Base-by-base conservation (phyloP, 2,888 invertebrate species). In the Nowickia ferox region DNA sequence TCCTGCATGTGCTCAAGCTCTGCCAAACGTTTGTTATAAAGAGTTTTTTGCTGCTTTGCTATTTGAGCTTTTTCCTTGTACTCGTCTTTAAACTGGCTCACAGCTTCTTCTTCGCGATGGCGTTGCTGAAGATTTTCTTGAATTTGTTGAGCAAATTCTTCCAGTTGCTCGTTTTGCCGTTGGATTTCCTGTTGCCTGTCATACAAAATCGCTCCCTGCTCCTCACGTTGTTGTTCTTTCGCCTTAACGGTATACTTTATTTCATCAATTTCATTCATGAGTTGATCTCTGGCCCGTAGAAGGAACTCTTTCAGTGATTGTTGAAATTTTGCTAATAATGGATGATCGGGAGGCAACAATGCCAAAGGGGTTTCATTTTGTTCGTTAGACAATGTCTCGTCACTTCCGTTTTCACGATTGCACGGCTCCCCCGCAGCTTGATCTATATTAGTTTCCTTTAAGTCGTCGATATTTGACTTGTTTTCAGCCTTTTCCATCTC, bases 281-380 rank as follows among this genome's bases (percentile, higher is more conserved):
- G 93, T 76, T 95, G 94, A 22, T 94, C 93, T 89, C 96, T 95
- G 86, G 96, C 95, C 75, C 94, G 94, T 63, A 94, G 89, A 0
- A 97, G 93, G 91, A 96, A 96, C 53, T 94, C 93, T 88, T 94
- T 95, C 2, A 97, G 93, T 0, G 96, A 94, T 85, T 94, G 93
- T 93, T 97, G 97, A 92, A 97, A 97, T 88, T 94, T 94, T 88
- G 94, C 94, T 94, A 97, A 95, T 66, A 96, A 93, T 0, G 96
- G 96, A 92, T 97, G 96, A 75, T 96, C 94, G 0, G 96, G 94
- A 84, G 96, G 95, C 86, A 97, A 86, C 8, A 91, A 87, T 0
- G 88, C 88, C 80, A 90, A 83, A 11, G 80, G 44, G n/a, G 59
- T 10, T 22, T 84, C 69, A 1, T 46, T 40, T 38, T 85, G 63